A percentile compares a stretch with the other conserved stretches of the same genome.
Conservation (phyloP, 1,140 invertebrate species). For the Drosophila virilis region DNA sequence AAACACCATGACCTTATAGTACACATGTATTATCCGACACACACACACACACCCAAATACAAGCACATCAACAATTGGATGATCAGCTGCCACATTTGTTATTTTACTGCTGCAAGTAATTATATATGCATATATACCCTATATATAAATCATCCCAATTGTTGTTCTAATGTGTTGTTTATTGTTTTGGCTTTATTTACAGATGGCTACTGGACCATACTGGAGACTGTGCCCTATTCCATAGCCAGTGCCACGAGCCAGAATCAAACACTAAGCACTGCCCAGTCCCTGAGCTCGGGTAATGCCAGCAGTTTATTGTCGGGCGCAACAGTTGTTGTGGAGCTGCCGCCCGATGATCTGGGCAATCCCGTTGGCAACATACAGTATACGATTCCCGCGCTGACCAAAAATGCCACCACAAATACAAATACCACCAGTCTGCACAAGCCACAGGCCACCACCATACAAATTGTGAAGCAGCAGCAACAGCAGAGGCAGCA, state of each 20-base stretch:
- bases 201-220: conserved; percentile 81
- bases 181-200: conserved; percentile 44
- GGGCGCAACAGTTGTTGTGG: conserved; percentile 76
- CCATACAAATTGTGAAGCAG: conserved; percentile 78
- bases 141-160: neutral
- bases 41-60: conserved; percentile 18
- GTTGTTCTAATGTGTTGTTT: conserved; percentile 20
- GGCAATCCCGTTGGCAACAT: conserved; percentile 78
- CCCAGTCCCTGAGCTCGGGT: conserved; percentile 38
- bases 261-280: conserved; percentile 45
- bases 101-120: conserved; percentile 65
- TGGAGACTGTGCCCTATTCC: conserved; percentile 80
- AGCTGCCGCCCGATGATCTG: conserved; percentile 75
- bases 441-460: conserved; percentile 70
- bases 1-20: neutral
- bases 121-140: conserved; percentile 13
- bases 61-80: conserved; percentile 46
- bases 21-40: conserved; percentile 22
- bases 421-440: conserved; percentile 61
- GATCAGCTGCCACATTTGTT: conserved; percentile 47
- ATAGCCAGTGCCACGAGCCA: conserved; percentile 47
- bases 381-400: conserved; percentile 75
- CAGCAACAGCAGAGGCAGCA: conserved; percentile 65
- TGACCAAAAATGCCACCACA: conserved; percentile 67
- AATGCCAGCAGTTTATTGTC: conserved; percentile 58